phyloP scores from a whole-genome alignment of 1,140 invertebrate genomes.

The Tetramorium alpestre region DNA sequence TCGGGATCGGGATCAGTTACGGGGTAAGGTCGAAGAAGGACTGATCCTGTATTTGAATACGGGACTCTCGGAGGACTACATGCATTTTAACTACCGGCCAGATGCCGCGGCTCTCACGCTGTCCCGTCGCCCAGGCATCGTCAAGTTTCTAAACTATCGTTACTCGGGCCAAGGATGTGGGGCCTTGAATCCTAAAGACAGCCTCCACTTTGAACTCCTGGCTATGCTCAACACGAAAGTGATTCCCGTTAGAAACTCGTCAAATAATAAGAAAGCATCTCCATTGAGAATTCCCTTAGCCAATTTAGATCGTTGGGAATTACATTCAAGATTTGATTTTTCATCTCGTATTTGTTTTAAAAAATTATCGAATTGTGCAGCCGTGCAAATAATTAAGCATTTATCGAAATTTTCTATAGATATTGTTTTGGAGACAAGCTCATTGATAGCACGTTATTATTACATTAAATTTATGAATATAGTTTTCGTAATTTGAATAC shows the following conservation, averaged over 20 bases:
- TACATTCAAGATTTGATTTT: not conserved
- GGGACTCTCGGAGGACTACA: slow-evolving; percentile 83
- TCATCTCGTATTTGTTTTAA: not conserved
- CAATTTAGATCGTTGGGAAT: not conserved
- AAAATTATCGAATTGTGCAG: not conserved
- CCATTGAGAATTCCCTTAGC: not conserved
- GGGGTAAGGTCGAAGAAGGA: slow-evolving; percentile 81
- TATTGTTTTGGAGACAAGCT: not conserved
- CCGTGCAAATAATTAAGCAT: not conserved
- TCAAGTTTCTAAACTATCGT: slow-evolving; percentile 85
- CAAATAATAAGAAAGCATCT: slow-evolving; percentile 20
- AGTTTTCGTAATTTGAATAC: not conserved
- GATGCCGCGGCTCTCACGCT: slow-evolving; percentile 84
- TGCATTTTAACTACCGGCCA: slow-evolving; percentile 86
- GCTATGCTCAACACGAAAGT: slow-evolving; percentile 11
- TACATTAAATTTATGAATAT: not conserved
- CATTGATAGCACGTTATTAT: not conserved
- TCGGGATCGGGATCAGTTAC: slow-evolving; percentile 82
- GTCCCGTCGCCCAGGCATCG: slow-evolving; percentile 78
- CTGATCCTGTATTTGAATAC: slow-evolving; percentile 86
- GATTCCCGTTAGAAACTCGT: slow-evolving; percentile 18
- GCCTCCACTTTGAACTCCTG: slow-evolving; percentile 47
- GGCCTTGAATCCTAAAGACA: slow-evolving; percentile 68
- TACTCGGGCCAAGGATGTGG: slow-evolving; percentile 76
- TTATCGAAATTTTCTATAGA: not conserved